phyloP scores from a whole-genome alignment of 2,888 invertebrate species.

The Yponomeuta evonymella region DNA sequence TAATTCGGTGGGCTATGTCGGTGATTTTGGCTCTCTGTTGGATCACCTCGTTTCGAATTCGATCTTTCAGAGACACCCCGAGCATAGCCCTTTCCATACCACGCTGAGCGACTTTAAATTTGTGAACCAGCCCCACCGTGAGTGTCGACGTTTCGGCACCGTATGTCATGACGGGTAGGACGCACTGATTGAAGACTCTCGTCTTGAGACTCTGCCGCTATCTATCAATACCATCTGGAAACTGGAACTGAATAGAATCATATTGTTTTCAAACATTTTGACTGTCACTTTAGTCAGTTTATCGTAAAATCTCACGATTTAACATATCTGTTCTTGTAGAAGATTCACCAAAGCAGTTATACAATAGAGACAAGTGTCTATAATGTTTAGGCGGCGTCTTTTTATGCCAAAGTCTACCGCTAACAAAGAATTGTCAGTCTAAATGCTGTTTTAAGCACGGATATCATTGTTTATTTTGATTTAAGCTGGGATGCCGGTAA shows the following conservation, averaged over 20 bases:
- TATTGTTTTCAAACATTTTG: not conserved
- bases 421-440: slow-evolving; percentile 7
- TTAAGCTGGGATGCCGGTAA: slow-evolving; percentile 36
- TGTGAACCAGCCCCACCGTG: too few species aligned
- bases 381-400: not conserved
- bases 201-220: too few species aligned
- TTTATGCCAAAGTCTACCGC: not conserved
- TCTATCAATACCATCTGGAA: too few species aligned
- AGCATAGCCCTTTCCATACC: too few species aligned
- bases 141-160: too few species aligned
- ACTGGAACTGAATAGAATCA: not conserved
- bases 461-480: slow-evolving; percentile 29
- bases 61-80: too few species aligned
- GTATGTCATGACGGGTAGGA: too few species aligned
- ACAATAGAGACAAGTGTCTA: not conserved
- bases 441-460: slow-evolving; percentile 43
- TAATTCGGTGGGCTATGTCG: too few species aligned
- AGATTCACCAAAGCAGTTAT: not conserved
- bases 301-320: not conserved
- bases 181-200: too few species aligned
- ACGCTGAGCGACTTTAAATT: too few species aligned
- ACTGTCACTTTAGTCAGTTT: not conserved
- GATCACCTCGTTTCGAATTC: too few species aligned
- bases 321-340: not conserved
- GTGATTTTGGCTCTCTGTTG: too few species aligned